Percentiles rank a stretch among this genome's conserved stretches.
These are phyloP conservation scores for Odobenus rosmarus DNA, from an alignment of 2,113 vertebrate genomes.

Conservation along the genomic window DNA sequence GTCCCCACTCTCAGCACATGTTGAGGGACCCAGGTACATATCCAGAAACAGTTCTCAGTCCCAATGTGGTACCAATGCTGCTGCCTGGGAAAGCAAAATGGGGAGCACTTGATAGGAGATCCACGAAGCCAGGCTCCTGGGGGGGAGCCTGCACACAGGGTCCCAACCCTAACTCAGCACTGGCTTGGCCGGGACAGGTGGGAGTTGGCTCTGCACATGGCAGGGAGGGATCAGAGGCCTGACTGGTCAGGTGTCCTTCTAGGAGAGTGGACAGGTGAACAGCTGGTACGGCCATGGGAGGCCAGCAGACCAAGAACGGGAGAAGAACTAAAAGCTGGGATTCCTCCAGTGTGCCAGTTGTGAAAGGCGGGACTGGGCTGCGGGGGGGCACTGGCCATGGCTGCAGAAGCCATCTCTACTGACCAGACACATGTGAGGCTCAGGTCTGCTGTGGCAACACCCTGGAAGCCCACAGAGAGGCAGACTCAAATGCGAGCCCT, in stretches of 20 bases:
- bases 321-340: background rate
- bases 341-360: background rate
- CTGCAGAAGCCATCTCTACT: no score
- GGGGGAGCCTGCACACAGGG: background rate
- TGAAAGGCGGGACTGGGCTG: background rate
- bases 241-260: background rate
- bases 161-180: background rate
- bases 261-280: background rate
- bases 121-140: rapidly evolving
- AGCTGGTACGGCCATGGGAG: background rate
- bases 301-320: background rate
- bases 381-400: background rate
- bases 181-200: background rate
- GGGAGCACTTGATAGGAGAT: background rate
- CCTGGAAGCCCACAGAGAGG: background rate
- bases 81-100: background rate
- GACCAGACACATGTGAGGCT: background rate
- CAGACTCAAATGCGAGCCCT: background rate
- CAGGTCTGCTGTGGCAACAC: background rate
- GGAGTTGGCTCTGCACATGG: background rate
- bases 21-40: background rate
- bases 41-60: background rate
- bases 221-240: background rate
- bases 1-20: background rate
- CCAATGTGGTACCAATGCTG: background rate